Evolutionary conservation across 1,140 invertebrate species (phyloP).

Genomic region (Ceratina calcarata): DNA sequence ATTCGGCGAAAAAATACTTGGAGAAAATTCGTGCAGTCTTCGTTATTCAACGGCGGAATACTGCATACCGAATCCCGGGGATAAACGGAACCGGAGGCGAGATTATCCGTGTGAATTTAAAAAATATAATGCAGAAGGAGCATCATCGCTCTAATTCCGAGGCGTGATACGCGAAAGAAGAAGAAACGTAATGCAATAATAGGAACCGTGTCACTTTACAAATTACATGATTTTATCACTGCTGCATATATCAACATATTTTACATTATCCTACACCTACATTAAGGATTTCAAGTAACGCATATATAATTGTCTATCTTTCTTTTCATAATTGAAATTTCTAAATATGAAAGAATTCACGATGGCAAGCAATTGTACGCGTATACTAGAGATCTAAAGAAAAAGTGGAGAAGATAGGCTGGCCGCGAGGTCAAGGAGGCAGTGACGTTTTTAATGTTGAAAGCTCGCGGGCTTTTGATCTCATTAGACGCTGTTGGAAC

Average conservation of each 20-base stretch:
- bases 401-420: background rate
- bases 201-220: too few relatives aligned
- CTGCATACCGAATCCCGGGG: background rate
- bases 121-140: background rate
- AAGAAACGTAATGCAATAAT: background rate
- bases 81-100: background rate
- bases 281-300: too few relatives aligned
- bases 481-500: constrained; percentile 57
- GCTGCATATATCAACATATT: too few relatives aligned
- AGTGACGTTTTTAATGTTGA: constrained; percentile 53
- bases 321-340: too few relatives aligned
- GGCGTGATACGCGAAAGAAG: background rate
- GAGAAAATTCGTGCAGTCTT: constrained; percentile 26
- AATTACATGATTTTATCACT: too few relatives aligned
- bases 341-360: too few relatives aligned
- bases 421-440: background rate
- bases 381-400: background rate
- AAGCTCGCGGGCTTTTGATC: constrained; percentile 59
- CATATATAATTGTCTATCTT: too few relatives aligned
- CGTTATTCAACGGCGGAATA: constrained; percentile 23
- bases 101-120: constrained; percentile 22
- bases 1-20: constrained; percentile 41
- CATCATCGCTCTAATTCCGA: background rate
- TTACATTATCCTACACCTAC: too few relatives aligned
- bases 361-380: too few relatives aligned